These are phyloP conservation scores for Trematocara zebra DNA, from an alignment of 2,113 vertebrate species.

Conservation along the genomic window DNA sequence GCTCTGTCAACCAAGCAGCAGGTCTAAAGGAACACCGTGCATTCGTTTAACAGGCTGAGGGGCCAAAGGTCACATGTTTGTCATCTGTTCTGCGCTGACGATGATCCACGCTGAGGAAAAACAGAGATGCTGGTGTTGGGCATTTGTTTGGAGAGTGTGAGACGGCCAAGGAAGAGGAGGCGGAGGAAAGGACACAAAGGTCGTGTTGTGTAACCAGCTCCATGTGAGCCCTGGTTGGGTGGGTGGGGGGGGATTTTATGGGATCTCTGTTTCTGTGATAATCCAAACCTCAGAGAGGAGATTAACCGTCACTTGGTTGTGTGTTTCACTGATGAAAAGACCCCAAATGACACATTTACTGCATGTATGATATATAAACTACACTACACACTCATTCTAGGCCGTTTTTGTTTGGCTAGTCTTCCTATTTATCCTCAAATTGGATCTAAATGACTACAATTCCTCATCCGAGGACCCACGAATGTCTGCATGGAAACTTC, in stretches of 20 bases:
- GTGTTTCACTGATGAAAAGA: neutral
- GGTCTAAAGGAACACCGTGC: neutral
- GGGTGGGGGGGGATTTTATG: neutral
- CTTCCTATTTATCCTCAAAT: neutral
- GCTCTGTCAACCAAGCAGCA: neutral
- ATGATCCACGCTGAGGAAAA: neutral
- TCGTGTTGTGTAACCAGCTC: conserved; percentile 31
- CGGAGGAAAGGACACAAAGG: neutral
- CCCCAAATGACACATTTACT: neutral
- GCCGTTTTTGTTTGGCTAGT: accelerated
- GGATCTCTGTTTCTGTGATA: neutral
- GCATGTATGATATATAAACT: neutral
- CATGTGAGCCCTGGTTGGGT: neutral
- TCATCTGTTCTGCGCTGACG: neutral
- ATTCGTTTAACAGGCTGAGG: neutral
- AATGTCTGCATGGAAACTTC: neutral
- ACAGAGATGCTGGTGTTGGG: neutral
- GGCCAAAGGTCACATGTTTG: neutral
- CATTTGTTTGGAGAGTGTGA: neutral
- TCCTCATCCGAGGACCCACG: accelerated
- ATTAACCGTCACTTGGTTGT: neutral
- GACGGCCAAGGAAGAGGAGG: neutral
- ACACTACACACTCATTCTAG: accelerated
- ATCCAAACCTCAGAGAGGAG: neutral
- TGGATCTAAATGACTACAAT: accelerated